Conservation (phyloP, 2,113 vertebrate genomes). For the Ranitomeya variabilis region DNA sequence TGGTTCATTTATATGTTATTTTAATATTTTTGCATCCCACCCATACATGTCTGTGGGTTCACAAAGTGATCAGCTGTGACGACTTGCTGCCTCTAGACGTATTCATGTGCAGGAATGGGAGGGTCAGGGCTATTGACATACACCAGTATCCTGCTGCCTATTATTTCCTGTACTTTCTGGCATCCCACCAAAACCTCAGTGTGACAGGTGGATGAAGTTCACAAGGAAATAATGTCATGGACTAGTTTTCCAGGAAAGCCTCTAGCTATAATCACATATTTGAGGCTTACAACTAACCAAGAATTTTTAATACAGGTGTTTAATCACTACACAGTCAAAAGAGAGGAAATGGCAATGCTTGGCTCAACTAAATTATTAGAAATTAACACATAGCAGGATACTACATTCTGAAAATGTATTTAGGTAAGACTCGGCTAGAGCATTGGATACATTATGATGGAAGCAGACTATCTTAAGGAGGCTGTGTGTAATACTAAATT, state of each 20-base stretch:
- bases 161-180: constrained; percentile 84
- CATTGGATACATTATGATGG: too few relatives aligned
- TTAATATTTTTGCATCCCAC: constrained; percentile 67
- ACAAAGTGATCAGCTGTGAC: constrained; percentile 64
- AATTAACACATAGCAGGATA: background rate
- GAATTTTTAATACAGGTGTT: constrained; percentile 9
- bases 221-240: constrained; percentile 76
- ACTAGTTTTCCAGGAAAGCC: constrained; percentile 81
- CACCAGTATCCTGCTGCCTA: constrained; percentile 83
- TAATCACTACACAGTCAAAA: background rate
- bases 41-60: constrained; percentile 64
- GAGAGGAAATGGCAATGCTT: background rate
- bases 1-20: constrained; percentile 59
- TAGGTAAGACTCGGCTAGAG: background rate
- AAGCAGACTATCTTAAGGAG: too few relatives aligned
- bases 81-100: constrained; percentile 65
- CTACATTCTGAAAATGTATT: background rate
- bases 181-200: constrained; percentile 71
- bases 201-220: constrained; percentile 85
- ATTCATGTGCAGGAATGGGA: constrained; percentile 85
- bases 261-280: constrained; percentile 66
- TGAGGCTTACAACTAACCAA: constrained; percentile 15
- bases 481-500: background rate
- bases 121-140: constrained; percentile 81
- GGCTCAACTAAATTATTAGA: background rate